Conservation (phyloP, 2,113 vertebrate species). For the Capreolus pygargus region DNA sequence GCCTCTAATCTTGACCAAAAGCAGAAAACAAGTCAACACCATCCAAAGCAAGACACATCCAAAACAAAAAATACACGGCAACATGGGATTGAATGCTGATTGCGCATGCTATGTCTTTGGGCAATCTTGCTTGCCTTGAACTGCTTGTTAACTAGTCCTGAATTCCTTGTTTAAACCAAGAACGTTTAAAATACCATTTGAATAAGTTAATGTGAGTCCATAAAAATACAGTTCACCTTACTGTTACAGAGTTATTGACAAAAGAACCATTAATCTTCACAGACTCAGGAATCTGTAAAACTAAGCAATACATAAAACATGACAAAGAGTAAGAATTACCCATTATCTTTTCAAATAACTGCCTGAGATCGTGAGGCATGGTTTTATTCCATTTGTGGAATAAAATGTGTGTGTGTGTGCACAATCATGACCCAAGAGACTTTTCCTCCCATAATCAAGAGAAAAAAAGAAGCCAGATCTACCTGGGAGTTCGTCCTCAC, state of each 20-base stretch:
- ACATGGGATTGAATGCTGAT: rapidly evolving
- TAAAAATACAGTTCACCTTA: neutral
- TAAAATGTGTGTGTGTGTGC: no score
- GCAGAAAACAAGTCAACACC: neutral
- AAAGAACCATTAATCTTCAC: neutral
- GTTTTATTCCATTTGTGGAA: neutral
- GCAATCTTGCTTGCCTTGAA: neutral
- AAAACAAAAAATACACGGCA: no score
- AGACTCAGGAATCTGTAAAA: neutral
- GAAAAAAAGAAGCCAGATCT: slow-evolving; percentile 35
- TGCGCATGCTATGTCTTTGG: rapidly evolving
- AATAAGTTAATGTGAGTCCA: neutral
- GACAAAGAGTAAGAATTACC: neutral
- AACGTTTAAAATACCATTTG: neutral
- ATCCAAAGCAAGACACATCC: neutral
- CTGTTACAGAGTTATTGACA: neutral
- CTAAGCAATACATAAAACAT: neutral
- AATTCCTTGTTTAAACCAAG: neutral
- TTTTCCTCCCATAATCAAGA: neutral
- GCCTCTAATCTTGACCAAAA: neutral
- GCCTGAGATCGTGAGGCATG: rapidly evolving
- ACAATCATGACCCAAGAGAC: neutral
- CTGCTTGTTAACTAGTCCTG: neutral
- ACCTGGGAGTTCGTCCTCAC: slow-evolving; percentile 85
- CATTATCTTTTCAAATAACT: neutral